Conservation (phyloP, 2,797 vertebrate species). For the Cryptoblepharus egeriae region DNA sequence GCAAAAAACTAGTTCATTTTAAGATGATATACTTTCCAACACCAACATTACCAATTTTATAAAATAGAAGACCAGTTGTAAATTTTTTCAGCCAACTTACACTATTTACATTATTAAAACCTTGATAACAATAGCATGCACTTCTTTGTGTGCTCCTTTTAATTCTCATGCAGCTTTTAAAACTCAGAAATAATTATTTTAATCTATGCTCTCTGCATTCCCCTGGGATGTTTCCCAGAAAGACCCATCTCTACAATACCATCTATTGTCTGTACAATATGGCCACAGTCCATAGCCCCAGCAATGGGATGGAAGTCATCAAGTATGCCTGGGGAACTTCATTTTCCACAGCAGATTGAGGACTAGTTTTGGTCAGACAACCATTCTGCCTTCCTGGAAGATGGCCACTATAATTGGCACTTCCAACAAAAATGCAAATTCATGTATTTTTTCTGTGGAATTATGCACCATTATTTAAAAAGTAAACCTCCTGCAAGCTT, state of each 20-base stretch:
- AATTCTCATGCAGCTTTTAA: slow-evolving; percentile 32
- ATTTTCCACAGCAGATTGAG: slow-evolving; percentile 12
- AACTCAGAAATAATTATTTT: slow-evolving; percentile 28
- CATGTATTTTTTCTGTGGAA: neutral
- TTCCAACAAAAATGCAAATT: slow-evolving; percentile 34
- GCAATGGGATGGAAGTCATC: neutral
- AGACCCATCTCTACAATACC: slow-evolving; percentile 10
- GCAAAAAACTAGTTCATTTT: neutral
- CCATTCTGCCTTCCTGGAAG: neutral
- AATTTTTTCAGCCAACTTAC: neutral
- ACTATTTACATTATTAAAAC: slow-evolving; percentile 22
- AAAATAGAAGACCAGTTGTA: neutral
- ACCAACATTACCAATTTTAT: slow-evolving; percentile 8
- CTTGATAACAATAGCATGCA: slow-evolving; percentile 12
- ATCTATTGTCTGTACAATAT: slow-evolving; percentile 27
- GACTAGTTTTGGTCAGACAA: neutral
- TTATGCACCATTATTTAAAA: slow-evolving; percentile 23
- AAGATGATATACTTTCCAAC: neutral
- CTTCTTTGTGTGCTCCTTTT: slow-evolving; percentile 18
- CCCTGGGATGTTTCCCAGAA: slow-evolving; percentile 25
- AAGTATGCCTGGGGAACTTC: slow-evolving; percentile 4
- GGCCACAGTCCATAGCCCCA: slow-evolving; percentile 7
- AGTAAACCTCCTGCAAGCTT: rapidly evolving
- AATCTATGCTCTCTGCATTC: slow-evolving; percentile 31
- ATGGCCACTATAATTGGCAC: slow-evolving; percentile 5